Conservation (phyloP, 1,140 invertebrate genomes). For the Drosophila tsacasi region DNA sequence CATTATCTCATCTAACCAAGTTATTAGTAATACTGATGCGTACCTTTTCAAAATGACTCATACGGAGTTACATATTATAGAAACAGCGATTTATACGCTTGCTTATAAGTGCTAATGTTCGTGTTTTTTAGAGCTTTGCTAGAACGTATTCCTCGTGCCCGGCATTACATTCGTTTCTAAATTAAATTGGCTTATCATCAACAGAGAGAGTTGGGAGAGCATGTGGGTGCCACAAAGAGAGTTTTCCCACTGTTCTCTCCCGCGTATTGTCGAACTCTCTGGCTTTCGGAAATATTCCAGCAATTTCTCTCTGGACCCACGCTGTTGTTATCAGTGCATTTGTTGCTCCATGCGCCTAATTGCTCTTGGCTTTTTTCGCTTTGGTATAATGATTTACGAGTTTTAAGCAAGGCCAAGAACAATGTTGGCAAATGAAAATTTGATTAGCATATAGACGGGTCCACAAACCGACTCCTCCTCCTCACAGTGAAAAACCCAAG, state of each 20-base stretch:
- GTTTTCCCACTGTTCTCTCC: not conserved
- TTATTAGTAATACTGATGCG: constrained; percentile 1
- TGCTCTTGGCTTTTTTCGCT: constrained; percentile 27
- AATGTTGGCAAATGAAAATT: constrained; percentile 31
- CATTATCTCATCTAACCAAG: not conserved
- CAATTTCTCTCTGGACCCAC: constrained; percentile 17
- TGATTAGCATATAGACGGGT: constrained; percentile 38
- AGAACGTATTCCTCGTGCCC: constrained; percentile 15
- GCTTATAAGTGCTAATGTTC: constrained; percentile 6
- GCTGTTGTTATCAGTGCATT: constrained; percentile 49
- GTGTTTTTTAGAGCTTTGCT: constrained; percentile 2
- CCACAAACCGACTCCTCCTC: not conserved
- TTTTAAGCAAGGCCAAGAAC: constrained; percentile 29
- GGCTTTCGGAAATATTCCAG: constrained; percentile 8
- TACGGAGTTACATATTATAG: constrained; percentile 3
- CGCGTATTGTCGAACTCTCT: not conserved
- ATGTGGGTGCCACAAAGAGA: not conserved
- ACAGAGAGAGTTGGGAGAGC: constrained; percentile 4
- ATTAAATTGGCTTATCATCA: constrained; percentile 51
- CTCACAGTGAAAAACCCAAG: not conserved
- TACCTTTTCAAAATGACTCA: constrained; percentile 5
- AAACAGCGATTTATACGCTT: not conserved
- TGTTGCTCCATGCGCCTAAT: constrained; percentile 48
- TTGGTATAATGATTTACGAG: constrained; percentile 48
- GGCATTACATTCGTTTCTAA: constrained; percentile 20